These are phyloP conservation scores for Dolichoris vasculosae DNA, from an alignment of 1,140 invertebrate genomes.

Conservation along the genomic window DNA sequence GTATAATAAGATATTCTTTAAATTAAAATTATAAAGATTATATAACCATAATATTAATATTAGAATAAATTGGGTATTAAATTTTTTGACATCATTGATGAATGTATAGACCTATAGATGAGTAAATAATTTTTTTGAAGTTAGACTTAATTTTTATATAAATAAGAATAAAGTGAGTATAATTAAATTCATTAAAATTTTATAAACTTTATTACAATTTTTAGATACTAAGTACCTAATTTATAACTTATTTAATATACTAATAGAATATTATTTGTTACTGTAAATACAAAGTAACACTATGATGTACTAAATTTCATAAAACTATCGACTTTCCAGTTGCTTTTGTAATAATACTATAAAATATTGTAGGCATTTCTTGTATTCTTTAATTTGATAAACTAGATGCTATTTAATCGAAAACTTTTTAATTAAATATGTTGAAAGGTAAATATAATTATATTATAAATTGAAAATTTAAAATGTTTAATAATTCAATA, in stretches of 20 bases:
- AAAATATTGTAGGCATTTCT: neutral
- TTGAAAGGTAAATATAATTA: neutral
- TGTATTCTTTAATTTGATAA: neutral
- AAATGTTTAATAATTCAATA: too few relatives aligned
- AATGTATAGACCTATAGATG: neutral
- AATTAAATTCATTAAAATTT: neutral
- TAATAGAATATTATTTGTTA: neutral
- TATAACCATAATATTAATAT: neutral
- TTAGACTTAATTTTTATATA: too few relatives aligned
- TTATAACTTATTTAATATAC: neutral
- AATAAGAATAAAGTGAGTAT: neutral
- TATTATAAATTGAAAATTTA: neutral
- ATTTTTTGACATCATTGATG: neutral
- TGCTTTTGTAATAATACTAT: neutral
- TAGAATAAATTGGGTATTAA: neutral
- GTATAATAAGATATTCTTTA: neutral
- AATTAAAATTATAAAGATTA: neutral
- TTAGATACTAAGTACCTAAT: neutral
- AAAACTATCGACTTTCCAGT: slow-evolving; percentile 30
- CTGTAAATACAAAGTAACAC: neutral
- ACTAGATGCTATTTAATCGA: neutral
- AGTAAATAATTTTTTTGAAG: neutral
- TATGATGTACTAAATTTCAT: slow-evolving; percentile 5
- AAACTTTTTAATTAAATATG: neutral
- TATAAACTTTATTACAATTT: neutral